Base-by-base conservation (phyloP, 2,797 vertebrate genomes). In the Mionectes olivaceus region DNA sequence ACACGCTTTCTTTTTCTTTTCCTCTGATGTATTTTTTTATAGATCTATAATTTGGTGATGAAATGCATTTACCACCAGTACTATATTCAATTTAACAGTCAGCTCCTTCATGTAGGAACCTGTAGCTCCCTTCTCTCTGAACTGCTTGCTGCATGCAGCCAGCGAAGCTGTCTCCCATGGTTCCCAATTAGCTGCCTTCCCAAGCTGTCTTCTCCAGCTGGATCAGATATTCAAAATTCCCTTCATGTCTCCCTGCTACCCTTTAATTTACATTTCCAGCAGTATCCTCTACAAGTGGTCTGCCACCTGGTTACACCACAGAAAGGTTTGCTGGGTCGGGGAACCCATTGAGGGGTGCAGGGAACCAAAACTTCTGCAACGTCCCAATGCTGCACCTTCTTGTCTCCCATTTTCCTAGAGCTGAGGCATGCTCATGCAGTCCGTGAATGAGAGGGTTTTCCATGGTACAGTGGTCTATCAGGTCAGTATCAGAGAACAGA, bases 111-210 rank as follows among this genome's bases (percentile, higher is more conserved):
- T 61, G 50, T 76, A 71, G 87, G 57, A 89, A 67, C 64, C 57
- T 67, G 10, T 24, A 61, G 32, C 61, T 93, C 61, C 46, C 18
- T 37, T 65, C 28, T 87, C 50, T 32, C 25, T 1, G n/a, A 87
- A 52, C 74, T 46, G 21, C 74, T 88, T 50, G 43, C 39, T 69
- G 55, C 0, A 0, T 60, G 49, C 52, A 77, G 33, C 71, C 46
- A 3, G 35, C 57, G 49, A 90, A 81, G 46, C 71, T 43, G 25
- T 95, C 94, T 95, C 87, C 94, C 90, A 39, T n/a, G 63, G 59
- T 63, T 94, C 88, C 83, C 85, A 95, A 91, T 93, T 94, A 95
- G 69, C 57, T 6, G 28, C 89, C 76, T 85, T 9, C 46, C 69
- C 67, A 52, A 79, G 55, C 92, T 91, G 46, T 33, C 73, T 78